Evolutionary conservation across 2,888 invertebrate genomes (phyloP).

Genomic region (Phlogophora meticulosa): DNA sequence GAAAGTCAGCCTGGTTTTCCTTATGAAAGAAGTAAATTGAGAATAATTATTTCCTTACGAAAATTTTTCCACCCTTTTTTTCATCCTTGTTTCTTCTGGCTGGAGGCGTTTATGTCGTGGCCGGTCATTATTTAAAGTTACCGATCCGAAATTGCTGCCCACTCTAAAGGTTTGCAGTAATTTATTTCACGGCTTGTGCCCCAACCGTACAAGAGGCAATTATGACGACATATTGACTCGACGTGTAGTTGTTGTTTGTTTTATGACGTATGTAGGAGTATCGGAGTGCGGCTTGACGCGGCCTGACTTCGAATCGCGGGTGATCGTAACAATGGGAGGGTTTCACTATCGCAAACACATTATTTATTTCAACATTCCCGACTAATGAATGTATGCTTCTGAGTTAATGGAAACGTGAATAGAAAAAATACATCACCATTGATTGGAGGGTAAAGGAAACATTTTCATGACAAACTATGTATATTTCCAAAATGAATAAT

Average conservation of each 20-base stretch:
- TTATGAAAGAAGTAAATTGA: slow-evolving; percentile 69
- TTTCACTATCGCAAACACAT: slow-evolving; percentile 71
- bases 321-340: slow-evolving; percentile 72
- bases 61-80: slow-evolving; percentile 60
- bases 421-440: slow-evolving; percentile 16
- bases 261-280: slow-evolving; percentile 75
- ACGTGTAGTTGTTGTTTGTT: slow-evolving; percentile 78
- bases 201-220: slow-evolving; percentile 80
- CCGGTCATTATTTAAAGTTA: slow-evolving; percentile 77
- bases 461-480: not conserved
- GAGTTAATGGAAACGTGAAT: slow-evolving; percentile 12
- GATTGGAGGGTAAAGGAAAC: not conserved
- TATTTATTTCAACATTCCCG: slow-evolving; percentile 78
- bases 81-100: slow-evolving; percentile 63
- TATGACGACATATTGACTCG: slow-evolving; percentile 83
- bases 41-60: slow-evolving; percentile 69
- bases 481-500: not conserved
- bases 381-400: slow-evolving; percentile 72
- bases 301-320: slow-evolving; percentile 60
- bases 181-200: slow-evolving; percentile 74
- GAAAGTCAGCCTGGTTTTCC: slow-evolving; percentile 68
- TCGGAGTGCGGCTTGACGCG: slow-evolving; percentile 70
- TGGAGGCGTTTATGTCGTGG: slow-evolving; percentile 56
- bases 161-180: slow-evolving; percentile 72
- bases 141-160: slow-evolving; percentile 71